Base-by-base conservation (phyloP, 2,888 invertebrate genomes). In the Orthosia gothica region DNA sequence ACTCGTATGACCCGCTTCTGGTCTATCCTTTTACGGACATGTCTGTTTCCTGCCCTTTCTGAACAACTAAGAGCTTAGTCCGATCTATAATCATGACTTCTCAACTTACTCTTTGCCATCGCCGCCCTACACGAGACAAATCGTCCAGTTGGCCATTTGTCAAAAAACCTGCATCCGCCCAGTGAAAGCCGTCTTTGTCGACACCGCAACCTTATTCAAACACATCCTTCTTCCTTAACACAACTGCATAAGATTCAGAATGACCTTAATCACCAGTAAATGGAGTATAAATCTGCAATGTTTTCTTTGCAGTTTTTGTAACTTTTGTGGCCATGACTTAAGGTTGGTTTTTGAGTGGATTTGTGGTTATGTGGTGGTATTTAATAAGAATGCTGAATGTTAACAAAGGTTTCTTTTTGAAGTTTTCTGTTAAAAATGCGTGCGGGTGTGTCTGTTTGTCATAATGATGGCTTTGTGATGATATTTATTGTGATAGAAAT, bases 91-190 rank as follows among this genome's bases (percentile, higher is more conserved):
- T 61, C 23, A 49, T 58, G 66, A 55, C 54, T 63, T 65, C 11
- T 74, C 26, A 52, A 62, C 32, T 69, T 94, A 88, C 23, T 96
- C 96, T 94, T 83, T 95, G 95, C 52, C 87, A 74, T 74, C 82
- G 82, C 93, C 95, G 94, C 96, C 95, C 95, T 92, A 91, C 93
- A 90, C 92, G 94, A 95, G 96, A 96, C 96, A 96, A 96, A 96
- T 96, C 94, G 94, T 90, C 94, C 92, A 92, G 93, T 92, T 94
- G 94, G 95, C 94, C 96, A 96, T 96, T 96, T 96, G 94, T 96
- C 96, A 96, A 95, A 96, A 96, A 95, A 95, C 95, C 94, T 96
- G 95, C 95, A 95, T 96, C 96, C 96, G 96, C 93, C 92, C 90
- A 88, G 91, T 93, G 94, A 94, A 95, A 96, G 94, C 94, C 93